A percentile compares a stretch with the other conserved stretches of the same genome.
These are phyloP conservation scores for Procavia capensis DNA, from an alignment of 2,113 vertebrate species.

Conservation along the genomic window DNA sequence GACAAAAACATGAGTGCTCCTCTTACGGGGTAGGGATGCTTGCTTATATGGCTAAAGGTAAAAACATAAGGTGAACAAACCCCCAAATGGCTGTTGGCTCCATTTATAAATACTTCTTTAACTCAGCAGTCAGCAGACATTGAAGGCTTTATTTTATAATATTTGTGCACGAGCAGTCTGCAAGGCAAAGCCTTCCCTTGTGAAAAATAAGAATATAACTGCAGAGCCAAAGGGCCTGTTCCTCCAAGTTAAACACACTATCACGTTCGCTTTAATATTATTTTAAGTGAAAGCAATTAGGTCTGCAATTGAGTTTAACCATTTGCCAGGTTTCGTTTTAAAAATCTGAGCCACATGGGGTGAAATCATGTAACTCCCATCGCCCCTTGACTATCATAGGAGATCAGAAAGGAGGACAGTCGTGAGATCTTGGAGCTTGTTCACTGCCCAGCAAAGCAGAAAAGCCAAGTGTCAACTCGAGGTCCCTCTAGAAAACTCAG, in stretches of 20 bases:
- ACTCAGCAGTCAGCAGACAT: not conserved
- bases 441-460: not conserved
- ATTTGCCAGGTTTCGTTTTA: slow-evolving; percentile 77
- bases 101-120: not conserved
- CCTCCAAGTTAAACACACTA: slow-evolving; percentile 80
- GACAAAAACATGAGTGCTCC: too few relatives aligned
- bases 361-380: not conserved
- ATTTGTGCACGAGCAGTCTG: not conserved
- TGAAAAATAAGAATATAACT: slow-evolving; percentile 66
- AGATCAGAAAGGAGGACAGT: not conserved
- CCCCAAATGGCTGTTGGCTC: not conserved
- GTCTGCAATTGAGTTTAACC: slow-evolving; percentile 24
- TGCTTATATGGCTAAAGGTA: not conserved
- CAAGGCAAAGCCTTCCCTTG: slow-evolving; percentile 51
- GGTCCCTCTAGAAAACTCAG: not conserved
- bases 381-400: not conserved
- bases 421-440: too few relatives aligned
- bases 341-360: slow-evolving; percentile 46
- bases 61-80: not conserved
- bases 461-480: not conserved
- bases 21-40: too few relatives aligned
- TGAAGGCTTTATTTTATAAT: not conserved
- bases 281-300: slow-evolving; percentile 81
- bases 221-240: slow-evolving; percentile 56
- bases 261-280: slow-evolving; percentile 75